Evolutionary conservation across 2,113 vertebrate genomes (phyloP).

Genomic region (Damaliscus lunatus): DNA sequence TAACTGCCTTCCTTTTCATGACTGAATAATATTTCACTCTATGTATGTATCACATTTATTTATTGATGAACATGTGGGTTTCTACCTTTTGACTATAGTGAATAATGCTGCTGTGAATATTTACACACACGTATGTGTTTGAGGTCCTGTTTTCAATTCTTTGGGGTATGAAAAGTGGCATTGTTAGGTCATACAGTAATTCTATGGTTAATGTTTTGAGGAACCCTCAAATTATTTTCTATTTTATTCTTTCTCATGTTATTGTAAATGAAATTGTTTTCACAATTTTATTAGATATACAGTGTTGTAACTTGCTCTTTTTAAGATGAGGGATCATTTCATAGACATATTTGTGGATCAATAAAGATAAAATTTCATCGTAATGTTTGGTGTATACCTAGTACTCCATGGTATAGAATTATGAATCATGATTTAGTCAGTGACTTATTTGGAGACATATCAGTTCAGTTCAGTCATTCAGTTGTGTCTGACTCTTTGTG

Average conservation of each 20-base stretch:
- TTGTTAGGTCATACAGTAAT: neutral
- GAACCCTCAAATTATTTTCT: neutral
- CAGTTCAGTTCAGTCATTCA: neutral
- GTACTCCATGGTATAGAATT: neutral
- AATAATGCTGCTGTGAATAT: neutral
- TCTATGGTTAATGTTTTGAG: neutral
- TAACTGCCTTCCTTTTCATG: neutral
- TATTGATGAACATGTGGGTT: neutral
- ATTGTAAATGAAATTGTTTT: neutral
- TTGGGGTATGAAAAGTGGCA: neutral
- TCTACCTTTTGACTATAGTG: neutral
- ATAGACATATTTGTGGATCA: neutral
- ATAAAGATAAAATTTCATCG: neutral
- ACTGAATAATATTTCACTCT: neutral
- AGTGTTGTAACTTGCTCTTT: neutral
- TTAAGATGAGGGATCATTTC: neutral
- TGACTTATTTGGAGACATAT: neutral
- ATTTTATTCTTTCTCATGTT: neutral
- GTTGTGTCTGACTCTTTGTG: neutral
- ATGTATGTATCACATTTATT: neutral
- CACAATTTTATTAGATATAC: neutral
- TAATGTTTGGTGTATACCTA: neutral
- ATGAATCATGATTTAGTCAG: neutral
- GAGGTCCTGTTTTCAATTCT: neutral
- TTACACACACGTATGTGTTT: neutral